These are phyloP conservation scores for Pristionchus arcanus DNA, from an alignment of 2,888 invertebrate genomes.

Conservation along the genomic window DNA sequence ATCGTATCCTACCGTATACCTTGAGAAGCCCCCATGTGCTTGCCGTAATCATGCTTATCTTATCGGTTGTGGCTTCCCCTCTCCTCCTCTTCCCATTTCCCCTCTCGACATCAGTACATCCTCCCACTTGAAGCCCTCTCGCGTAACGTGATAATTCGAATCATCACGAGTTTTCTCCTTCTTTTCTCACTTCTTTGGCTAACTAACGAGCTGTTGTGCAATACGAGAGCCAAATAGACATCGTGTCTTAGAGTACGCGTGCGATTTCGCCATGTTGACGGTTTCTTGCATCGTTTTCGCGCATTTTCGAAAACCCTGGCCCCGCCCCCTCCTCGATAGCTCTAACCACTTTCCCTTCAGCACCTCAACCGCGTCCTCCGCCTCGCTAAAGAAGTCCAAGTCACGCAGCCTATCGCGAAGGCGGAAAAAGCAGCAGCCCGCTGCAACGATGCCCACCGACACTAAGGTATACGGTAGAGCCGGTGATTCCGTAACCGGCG, in stretches of 20 bases:
- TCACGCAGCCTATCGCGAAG: not conserved
- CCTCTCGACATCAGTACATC: not conserved
- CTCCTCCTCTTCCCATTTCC: conserved; percentile 50
- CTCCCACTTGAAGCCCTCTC: conserved; percentile 1
- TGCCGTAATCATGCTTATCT: conserved; percentile 5
- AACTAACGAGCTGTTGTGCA: not conserved
- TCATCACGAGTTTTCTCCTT: conserved; percentile 94
- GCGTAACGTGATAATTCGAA: conserved; percentile 84
- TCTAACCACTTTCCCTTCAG: not conserved
- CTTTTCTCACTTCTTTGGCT: conserved; percentile 79
- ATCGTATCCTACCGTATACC: not conserved
- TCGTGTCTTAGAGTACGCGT: not conserved
- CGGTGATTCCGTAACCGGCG: not conserved
- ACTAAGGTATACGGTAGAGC: conserved; percentile 29
- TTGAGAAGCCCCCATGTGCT: not conserved
- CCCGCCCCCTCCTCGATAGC: conserved; percentile 44
- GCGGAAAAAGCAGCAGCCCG: not conserved
- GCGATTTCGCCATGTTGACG: conserved; percentile 70
- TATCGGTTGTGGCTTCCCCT: conserved; percentile 92
- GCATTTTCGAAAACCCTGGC: conserved; percentile 9
- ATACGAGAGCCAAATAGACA: not conserved
- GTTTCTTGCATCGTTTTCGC: conserved; percentile 89
- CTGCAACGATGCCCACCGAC: conserved; percentile 30
- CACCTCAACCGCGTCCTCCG: conserved; percentile 24
- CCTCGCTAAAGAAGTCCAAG: conserved; percentile 33